These are phyloP conservation scores for Cryptoblepharus egeriae DNA, from an alignment of 2,797 vertebrate genomes.

Conservation along the genomic window DNA sequence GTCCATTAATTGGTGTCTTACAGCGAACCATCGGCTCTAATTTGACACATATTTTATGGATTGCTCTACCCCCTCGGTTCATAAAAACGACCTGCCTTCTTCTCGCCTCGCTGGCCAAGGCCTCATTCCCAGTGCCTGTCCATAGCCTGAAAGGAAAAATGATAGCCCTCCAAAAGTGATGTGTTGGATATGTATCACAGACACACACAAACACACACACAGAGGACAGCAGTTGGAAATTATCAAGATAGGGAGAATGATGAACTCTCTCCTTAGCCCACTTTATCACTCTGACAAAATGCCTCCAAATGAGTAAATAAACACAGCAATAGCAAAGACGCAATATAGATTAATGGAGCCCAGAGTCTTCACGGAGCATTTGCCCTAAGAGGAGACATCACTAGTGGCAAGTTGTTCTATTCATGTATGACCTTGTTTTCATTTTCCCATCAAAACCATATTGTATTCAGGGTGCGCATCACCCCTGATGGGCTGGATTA, in stretches of 20 bases:
- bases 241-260: slow-evolving; percentile 57
- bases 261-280: slow-evolving; percentile 50
- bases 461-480: background rate
- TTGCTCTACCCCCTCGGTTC: slow-evolving; percentile 58
- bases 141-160: slow-evolving; percentile 66
- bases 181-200: slow-evolving; percentile 50
- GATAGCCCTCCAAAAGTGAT: slow-evolving; percentile 65
- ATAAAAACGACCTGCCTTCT: slow-evolving; percentile 68
- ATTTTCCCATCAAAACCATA: slow-evolving; percentile 25
- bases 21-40: slow-evolving; percentile 73
- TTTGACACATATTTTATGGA: slow-evolving; percentile 72
- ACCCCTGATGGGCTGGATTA: background rate
- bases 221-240: slow-evolving; percentile 59
- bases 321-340: background rate
- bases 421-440: background rate
- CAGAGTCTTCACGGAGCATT: background rate
- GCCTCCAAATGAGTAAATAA: slow-evolving; percentile 57
- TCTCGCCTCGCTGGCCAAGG: slow-evolving; percentile 30
- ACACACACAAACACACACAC: slow-evolving; percentile 42
- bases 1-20: slow-evolving; percentile 79
- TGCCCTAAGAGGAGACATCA: accelerated
- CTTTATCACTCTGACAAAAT: slow-evolving; percentile 56
- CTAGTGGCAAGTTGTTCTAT: slow-evolving; percentile 3
- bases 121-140: slow-evolving; percentile 64
- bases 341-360: slow-evolving; percentile 16